Conservation (phyloP, 64 coral and sea anemone genomes). For the Astreopora myriophthalma region DNA sequence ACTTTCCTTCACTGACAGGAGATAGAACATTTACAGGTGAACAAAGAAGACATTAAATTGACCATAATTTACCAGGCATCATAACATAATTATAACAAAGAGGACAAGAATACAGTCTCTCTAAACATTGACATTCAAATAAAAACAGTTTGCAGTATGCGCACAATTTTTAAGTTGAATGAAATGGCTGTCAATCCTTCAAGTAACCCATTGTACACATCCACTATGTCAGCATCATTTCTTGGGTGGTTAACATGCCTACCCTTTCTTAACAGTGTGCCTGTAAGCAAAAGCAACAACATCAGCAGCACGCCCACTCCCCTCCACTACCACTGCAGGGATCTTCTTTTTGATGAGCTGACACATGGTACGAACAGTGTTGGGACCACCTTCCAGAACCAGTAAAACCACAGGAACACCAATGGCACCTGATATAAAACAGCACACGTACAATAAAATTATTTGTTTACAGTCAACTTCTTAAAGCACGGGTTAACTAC, state of each 20-base stretch:
- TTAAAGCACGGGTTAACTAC: too few relatives aligned
- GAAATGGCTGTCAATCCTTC: too few relatives aligned
- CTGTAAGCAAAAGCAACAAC: constrained; percentile 94
- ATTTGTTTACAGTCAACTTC: too few relatives aligned
- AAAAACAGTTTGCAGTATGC: too few relatives aligned
- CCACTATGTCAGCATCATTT: too few relatives aligned
- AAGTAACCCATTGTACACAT: too few relatives aligned
- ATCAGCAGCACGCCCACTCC: constrained; percentile 95
- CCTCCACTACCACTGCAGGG: constrained; percentile 95
- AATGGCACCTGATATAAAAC: constrained; percentile 77
- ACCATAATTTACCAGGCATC: not conserved
- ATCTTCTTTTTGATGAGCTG: constrained; percentile 98
- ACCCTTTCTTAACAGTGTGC: constrained; percentile 86
- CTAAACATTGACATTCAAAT: too few relatives aligned
- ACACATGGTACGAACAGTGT: constrained; percentile 93
- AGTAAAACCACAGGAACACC: constrained; percentile 96
- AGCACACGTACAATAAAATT: not conserved
- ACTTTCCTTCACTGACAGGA: constrained; percentile 60
- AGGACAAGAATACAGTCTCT: too few relatives aligned
- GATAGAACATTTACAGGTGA: not conserved
- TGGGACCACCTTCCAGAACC: constrained; percentile 92
- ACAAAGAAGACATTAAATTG: not conserved
- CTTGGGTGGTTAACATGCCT: too few relatives aligned
- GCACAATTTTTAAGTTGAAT: too few relatives aligned
- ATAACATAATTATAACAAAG: too few relatives aligned